Conservation (phyloP, 30 jellyfish, hydroid and myxozoan genomes). For the Cassiopea xamachana region DNA sequence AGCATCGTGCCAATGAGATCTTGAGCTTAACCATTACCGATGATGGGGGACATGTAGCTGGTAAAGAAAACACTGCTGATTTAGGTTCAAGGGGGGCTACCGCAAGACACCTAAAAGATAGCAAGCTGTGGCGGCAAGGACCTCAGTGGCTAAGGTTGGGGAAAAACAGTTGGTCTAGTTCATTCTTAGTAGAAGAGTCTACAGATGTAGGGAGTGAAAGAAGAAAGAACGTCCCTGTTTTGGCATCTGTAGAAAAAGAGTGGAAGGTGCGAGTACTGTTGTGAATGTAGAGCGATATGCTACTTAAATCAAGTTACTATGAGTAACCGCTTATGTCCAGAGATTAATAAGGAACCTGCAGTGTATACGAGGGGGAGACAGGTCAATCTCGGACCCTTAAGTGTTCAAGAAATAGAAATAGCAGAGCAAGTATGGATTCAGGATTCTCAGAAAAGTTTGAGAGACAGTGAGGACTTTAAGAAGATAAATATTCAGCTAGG, state of each 20-base stretch:
- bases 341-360: conserved; percentile 61
- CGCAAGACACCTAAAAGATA: conserved; percentile 40
- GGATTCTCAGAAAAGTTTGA: conserved; percentile 41
- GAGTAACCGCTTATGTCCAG: conserved; percentile 67
- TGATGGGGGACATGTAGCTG: conserved; percentile 65
- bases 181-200: conserved; percentile 25
- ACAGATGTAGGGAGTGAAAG: conserved; percentile 32
- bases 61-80: conserved; percentile 64
- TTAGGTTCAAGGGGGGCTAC: conserved; percentile 66
- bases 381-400: conserved; percentile 15
- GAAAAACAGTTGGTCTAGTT: conserved; percentile 33
- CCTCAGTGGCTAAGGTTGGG: conserved; percentile 61
- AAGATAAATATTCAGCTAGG: conserved; percentile 62
- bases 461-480: conserved; percentile 5
- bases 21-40: conserved; percentile 29
- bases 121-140: conserved; percentile 64
- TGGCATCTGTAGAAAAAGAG: conserved; percentile 5
- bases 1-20: conserved; percentile 60
- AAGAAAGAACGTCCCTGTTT: conserved; percentile 32
- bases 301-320: conserved; percentile 30
- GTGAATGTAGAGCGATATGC: conserved; percentile 14
- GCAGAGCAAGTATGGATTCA: conserved; percentile 61
- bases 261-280: conserved; percentile 42
- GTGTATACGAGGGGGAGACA: conserved; percentile 14
- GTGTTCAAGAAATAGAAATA: conserved; percentile 62